Conservation (phyloP, 2,113 vertebrate species). For the Bujurquina vittata region DNA sequence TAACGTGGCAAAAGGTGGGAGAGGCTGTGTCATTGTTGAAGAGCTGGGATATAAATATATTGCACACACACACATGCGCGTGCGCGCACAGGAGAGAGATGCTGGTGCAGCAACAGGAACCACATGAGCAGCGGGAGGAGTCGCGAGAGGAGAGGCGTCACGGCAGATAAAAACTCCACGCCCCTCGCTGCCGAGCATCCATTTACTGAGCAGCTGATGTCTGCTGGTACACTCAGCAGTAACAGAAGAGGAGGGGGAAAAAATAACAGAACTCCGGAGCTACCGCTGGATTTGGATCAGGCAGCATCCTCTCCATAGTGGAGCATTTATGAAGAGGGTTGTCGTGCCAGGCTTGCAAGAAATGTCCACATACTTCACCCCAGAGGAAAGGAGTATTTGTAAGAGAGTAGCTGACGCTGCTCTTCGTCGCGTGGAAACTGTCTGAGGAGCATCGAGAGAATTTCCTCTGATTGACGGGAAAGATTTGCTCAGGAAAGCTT, state of each 20-base stretch:
- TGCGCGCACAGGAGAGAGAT: background rate
- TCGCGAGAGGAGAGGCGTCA: conserved; percentile 34
- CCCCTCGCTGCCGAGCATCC: conserved; percentile 68
- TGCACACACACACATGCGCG: background rate
- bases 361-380: conserved; percentile 22
- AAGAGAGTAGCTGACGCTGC: conserved; percentile 1
- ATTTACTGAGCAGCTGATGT: conserved; percentile 65
- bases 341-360: conserved; percentile 8
- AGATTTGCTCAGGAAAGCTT: background rate
- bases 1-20: conserved; percentile 49
- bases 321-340: conserved; percentile 14
- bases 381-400: background rate
- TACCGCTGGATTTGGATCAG: conserved; percentile 40
- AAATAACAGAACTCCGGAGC: background rate
- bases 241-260: background rate
- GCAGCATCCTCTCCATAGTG: conserved; percentile 1
- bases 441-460: background rate
- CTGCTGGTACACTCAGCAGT: conserved; percentile 50
- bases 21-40: conserved; percentile 55
- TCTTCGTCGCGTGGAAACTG: conserved; percentile 13
- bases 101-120: conserved; percentile 56
- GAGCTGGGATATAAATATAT: conserved; percentile 6
- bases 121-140: conserved; percentile 64
- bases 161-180: conserved; percentile 55
- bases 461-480: background rate